Evolutionary conservation across 2,797 vertebrate genomes (phyloP).

Genomic region (Momotus momota): DNA sequence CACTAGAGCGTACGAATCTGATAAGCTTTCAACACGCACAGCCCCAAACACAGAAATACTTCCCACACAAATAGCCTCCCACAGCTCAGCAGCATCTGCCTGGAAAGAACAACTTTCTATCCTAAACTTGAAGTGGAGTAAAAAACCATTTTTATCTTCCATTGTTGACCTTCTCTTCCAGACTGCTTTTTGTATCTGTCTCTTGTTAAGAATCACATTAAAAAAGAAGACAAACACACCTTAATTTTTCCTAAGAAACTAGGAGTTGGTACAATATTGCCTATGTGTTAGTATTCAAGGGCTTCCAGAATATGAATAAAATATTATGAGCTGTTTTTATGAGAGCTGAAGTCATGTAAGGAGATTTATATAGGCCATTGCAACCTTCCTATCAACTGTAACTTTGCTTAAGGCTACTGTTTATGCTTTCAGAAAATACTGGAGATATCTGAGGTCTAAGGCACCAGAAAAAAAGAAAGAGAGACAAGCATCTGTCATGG

Average conservation of each 20-base stretch:
- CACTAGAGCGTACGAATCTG: not conserved
- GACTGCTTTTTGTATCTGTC: not conserved
- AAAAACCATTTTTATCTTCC: not conserved
- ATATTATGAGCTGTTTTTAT: slow-evolving; percentile 55
- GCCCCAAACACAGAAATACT: not conserved
- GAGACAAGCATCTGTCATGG: slow-evolving; percentile 33
- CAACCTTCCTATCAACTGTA: slow-evolving; percentile 41
- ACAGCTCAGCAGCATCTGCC: not conserved
- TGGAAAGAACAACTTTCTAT: not conserved
- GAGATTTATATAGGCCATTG: slow-evolving; percentile 50
- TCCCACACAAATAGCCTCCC: not conserved
- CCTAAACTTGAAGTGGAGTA: not conserved
- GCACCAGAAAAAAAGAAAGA: slow-evolving; percentile 38
- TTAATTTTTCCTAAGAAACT: not conserved
- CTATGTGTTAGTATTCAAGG: not conserved
- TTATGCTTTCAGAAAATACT: slow-evolving; percentile 41
- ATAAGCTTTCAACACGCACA: not conserved
- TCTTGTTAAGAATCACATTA: not conserved
- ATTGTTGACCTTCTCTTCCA: not conserved
- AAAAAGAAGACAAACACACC: not conserved
- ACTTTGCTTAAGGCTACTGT: slow-evolving; percentile 57
- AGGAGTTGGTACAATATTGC: not conserved
- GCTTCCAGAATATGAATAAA: slow-evolving; percentile 53
- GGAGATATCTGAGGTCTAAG: slow-evolving; percentile 10
- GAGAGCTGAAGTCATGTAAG: slow-evolving; percentile 44